These are phyloP conservation scores for Flexamia atlantica DNA, from an alignment of 2,888 invertebrate species.

Conservation along the genomic window DNA sequence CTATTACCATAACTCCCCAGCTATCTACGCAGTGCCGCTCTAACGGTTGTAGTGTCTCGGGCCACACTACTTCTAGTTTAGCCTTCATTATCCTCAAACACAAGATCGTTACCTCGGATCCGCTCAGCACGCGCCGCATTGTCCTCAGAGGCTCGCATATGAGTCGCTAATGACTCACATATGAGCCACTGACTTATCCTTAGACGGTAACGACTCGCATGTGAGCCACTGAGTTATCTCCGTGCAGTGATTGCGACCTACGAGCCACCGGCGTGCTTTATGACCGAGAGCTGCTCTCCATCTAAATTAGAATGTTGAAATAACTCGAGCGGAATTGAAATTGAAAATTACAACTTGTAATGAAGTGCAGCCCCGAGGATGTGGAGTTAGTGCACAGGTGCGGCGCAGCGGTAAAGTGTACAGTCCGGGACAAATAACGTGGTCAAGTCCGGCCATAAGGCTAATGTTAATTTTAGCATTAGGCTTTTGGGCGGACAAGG, in stretches of 20 bases:
- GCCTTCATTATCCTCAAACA: background rate
- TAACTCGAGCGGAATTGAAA: conserved; percentile 61
- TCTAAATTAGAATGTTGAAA: conserved; percentile 59
- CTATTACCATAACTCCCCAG: background rate
- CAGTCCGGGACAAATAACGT: background rate
- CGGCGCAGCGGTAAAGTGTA: background rate
- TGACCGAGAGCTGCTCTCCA: conserved; percentile 13
- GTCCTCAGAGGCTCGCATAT: background rate
- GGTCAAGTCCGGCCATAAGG: too few relatives aligned
- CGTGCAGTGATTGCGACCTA: conserved; percentile 44
- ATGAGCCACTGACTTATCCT: background rate
- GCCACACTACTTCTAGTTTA: background rate
- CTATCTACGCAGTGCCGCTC: background rate
- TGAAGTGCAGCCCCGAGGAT: conserved; percentile 43
- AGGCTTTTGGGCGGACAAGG: too few relatives aligned
- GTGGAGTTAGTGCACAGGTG: conserved; percentile 40
- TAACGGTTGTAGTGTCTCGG: too few relatives aligned
- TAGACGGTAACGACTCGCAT: conserved; percentile 1
- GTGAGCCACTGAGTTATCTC: conserved; percentile 2
- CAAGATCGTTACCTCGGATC: background rate
- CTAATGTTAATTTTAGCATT: too few relatives aligned
- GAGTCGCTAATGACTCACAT: too few relatives aligned
- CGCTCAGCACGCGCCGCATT: conserved; percentile 22
- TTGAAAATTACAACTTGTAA: conserved; percentile 58
- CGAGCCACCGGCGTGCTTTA: conserved; percentile 19